Conservation (phyloP, 2,113 vertebrate species). For the Carassius auratus region DNA sequence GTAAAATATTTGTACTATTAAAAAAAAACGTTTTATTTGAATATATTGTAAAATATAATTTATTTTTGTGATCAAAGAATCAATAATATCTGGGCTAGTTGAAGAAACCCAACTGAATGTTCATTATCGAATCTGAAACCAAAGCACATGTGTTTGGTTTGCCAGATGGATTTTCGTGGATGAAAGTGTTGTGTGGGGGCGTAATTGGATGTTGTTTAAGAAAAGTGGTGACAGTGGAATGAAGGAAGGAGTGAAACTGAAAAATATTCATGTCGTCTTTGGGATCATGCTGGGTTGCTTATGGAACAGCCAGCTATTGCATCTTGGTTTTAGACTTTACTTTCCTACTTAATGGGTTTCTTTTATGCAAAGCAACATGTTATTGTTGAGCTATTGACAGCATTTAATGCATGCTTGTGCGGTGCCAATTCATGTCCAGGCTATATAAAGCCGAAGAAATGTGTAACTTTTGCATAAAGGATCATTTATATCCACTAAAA, state of each 20-base stretch:
- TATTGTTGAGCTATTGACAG: conserved; percentile 2
- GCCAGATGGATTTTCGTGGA: conserved; percentile 43
- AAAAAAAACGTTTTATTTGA: too few relatives aligned
- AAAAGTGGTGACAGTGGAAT: conserved; percentile 37
- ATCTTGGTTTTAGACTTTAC: neutral
- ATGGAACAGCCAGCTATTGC: conserved; percentile 9
- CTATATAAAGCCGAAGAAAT: neutral
- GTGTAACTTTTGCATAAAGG: neutral
- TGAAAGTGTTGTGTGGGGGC: conserved; percentile 40
- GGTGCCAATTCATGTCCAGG: neutral
- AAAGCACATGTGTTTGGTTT: conserved; percentile 19
- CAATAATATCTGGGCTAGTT: neutral
- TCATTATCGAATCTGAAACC: conserved; percentile 26
- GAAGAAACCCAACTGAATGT: conserved; percentile 14
- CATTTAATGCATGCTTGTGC: neutral
- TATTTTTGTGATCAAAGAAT: neutral
- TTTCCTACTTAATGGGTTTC: neutral
- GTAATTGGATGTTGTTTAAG: conserved; percentile 46
- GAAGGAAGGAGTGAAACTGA: conserved; percentile 32
- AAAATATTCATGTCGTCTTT: conserved; percentile 21
- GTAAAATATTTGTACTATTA: too few relatives aligned
- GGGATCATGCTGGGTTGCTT: conserved; percentile 28
- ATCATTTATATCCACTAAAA: neutral
- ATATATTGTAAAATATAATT: too few relatives aligned
- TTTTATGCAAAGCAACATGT: conserved; percentile 5